These are phyloP conservation scores for Scolopax mira DNA, from an alignment of 2,113 vertebrate genomes.

Conservation along the genomic window DNA sequence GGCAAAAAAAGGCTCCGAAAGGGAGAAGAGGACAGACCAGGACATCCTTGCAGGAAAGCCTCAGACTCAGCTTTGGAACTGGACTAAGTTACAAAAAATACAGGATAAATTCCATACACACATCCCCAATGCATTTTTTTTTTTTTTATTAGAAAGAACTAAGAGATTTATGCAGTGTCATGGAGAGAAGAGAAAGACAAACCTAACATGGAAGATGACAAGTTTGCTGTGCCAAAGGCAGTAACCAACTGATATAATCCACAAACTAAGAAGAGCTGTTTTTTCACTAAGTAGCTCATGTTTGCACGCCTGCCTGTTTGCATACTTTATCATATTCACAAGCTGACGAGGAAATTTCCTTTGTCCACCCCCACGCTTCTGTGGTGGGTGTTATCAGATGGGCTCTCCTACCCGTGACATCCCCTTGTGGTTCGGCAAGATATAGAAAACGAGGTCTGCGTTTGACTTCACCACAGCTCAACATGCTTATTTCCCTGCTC, in stretches of 20 bases:
- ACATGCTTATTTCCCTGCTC: neutral
- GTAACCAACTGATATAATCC: neutral
- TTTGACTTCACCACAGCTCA: neutral
- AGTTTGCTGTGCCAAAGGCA: neutral
- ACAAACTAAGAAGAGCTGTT: neutral
- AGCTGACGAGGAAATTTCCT: constrained; percentile 36
- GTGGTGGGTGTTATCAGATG: neutral
- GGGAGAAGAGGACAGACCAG: neutral
- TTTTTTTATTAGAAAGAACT: neutral
- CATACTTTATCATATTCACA: constrained; percentile 5
- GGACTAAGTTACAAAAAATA: neutral
- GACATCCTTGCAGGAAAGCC: neutral
- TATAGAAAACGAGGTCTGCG: neutral
- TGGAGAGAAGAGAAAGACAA: neutral
- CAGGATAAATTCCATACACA: neutral
- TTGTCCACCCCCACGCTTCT: neutral
- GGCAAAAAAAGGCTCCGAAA: neutral
- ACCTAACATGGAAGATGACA: neutral
- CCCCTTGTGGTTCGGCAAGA: neutral
- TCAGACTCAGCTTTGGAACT: neutral
- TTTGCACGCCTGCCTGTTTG: neutral
- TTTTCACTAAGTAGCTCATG: neutral
- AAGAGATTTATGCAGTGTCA: neutral
- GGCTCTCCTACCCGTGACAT: neutral
- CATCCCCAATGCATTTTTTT: fast-evolving